phyloP scores from a whole-genome alignment of 2,888 invertebrate species.

The Gymnoscelis rufifasciata region DNA sequence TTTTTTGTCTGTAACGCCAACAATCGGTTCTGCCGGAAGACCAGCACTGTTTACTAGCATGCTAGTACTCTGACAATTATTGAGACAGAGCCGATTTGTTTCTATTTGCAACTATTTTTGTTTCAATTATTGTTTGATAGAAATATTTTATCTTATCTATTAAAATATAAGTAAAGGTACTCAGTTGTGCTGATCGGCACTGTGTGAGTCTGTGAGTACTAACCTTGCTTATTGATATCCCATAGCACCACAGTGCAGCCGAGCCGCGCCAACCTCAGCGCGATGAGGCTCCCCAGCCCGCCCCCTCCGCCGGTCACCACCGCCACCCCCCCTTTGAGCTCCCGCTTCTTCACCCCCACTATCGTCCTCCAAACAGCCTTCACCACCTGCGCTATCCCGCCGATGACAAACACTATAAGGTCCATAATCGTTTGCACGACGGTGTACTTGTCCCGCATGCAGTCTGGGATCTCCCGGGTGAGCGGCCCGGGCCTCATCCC shows the following conservation, averaged over 20 bases:
- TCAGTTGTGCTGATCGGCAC: no score
- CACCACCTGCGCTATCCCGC: constrained; percentile 68
- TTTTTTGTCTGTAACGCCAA: no score
- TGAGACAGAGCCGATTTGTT: no score
- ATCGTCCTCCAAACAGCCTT: constrained; percentile 80
- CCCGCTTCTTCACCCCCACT: constrained; percentile 82
- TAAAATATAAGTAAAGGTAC: no score
- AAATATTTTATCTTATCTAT: no score
- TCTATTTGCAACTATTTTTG: no score
- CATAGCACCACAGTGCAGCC: constrained; percentile 91
- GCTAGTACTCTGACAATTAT: no score
- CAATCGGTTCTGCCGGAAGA: no score
- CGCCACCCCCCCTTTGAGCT: constrained; percentile 86
- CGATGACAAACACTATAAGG: constrained; percentile 74
- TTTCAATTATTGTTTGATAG: no score
- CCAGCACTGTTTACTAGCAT: no score
- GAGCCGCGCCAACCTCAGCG: constrained; percentile 85
- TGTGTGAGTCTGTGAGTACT: constrained; percentile 44
- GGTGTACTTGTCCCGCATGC: constrained; percentile 71
- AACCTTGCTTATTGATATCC: constrained; percentile 92
- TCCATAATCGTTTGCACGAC: constrained; percentile 78
- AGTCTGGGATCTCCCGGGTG: constrained; percentile 69
- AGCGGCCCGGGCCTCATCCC: constrained; percentile 66
- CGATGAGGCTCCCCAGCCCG: constrained; percentile 88
- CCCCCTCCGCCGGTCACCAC: constrained; percentile 94